A percentile compares a stretch with the other conserved stretches of the same genome.
These are phyloP conservation scores for Darevskia mixta DNA, from an alignment of 2,797 vertebrate genomes.

Conservation along the genomic window DNA sequence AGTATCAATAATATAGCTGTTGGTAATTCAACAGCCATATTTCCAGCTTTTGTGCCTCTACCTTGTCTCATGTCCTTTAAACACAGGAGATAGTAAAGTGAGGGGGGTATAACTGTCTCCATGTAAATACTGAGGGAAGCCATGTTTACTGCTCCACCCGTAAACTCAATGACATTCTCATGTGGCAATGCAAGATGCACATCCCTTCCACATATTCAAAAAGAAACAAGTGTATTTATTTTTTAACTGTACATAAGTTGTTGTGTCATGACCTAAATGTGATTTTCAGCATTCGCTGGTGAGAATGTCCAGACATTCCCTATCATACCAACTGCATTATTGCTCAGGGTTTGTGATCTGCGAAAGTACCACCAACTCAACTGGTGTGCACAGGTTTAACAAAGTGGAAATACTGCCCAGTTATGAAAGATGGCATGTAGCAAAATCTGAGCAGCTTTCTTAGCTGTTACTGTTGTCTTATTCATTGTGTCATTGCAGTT, in stretches of 20 bases:
- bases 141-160: too few relatives aligned
- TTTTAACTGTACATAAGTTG: too few relatives aligned
- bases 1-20: too few relatives aligned
- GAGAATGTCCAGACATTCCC: too few relatives aligned
- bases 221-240: background rate
- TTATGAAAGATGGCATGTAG: constrained; percentile 6
- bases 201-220: background rate
- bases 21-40: too few relatives aligned
- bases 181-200: background rate
- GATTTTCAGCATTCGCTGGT: too few relatives aligned
- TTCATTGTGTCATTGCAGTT: background rate
- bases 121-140: too few relatives aligned
- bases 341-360: background rate
- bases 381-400: background rate
- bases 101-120: too few relatives aligned
- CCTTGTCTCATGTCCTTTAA: too few relatives aligned
- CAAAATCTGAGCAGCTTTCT: constrained; percentile 24
- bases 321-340: background rate
- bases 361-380: background rate
- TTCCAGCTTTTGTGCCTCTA: too few relatives aligned
- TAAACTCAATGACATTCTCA: background rate
- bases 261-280: too few relatives aligned
- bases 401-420: background rate
- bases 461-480: background rate
- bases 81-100: too few relatives aligned